Base-by-base conservation (phyloP, 2,888 invertebrate species). In the Zaprionus bogoriensis region DNA sequence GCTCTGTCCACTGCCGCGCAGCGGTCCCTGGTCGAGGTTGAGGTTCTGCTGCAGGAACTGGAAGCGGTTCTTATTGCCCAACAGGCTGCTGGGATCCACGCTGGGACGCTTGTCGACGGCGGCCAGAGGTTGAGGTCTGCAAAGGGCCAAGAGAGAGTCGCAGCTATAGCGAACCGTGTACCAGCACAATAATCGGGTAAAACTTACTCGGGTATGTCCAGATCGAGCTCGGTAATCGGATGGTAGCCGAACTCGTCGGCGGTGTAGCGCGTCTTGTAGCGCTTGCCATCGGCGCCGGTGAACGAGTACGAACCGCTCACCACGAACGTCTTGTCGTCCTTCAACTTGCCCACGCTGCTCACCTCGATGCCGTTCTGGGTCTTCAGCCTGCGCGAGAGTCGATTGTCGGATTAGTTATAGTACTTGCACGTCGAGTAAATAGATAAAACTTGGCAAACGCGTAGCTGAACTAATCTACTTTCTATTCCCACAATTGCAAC, bases 211-310 rank as follows among this genome's bases (percentile, higher is more conserved):
- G 91, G 90, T 38, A 91, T 84, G 25, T 90, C 90, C 23, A 91
- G 79, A 62, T 91, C 91, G 12, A 91, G 82, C 62, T 91, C 90
- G n/a, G 91, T 91, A 28, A 89, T 90, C 44, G 91, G 91, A 84
- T 91, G 91, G 36, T 91, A 91, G 17, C 91, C 91, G 36, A 89
- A 87, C 68, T 91, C 91, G 75, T 91, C 91, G 53, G 91, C 91
- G 3, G 91, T 91, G 39, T 91, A 91, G 32, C 91, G 87, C 41
- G 91, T 90, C 79, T 79, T 89, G 73, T 91, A 91, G 28, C 90
- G 89, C 69, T 89, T 90, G 39, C 91, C 91, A 86, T 91, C 91
- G 63, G 87, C 89, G 19, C 91, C 91, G 6, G 91, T 91, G 59
- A 91, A 91, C 14, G 91, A 89, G 71, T 91, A 91, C 27, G 90